phyloP scores from a whole-genome alignment of 2,797 vertebrate species.

The Silurus lanzhouensis region DNA sequence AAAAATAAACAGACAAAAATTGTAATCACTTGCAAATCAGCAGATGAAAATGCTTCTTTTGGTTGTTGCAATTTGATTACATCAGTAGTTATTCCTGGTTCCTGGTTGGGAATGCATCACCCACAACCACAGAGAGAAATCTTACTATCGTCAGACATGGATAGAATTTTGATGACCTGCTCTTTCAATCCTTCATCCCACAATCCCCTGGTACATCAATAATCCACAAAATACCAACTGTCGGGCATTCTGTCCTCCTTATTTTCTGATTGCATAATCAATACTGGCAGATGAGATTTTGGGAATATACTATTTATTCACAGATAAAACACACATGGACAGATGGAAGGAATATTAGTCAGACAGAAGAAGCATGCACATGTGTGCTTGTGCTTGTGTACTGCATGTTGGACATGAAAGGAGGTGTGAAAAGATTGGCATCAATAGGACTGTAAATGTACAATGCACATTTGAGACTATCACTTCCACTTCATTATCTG shows the following conservation, averaged over 20 bases:
- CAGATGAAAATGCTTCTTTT: background rate
- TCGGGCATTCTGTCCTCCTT: slow-evolving; percentile 13
- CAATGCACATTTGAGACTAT: slow-evolving; percentile 9
- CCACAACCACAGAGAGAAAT: slow-evolving; percentile 26
- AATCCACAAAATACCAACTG: slow-evolving; percentile 27
- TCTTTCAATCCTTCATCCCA: slow-evolving; percentile 16
- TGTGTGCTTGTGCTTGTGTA: slow-evolving; percentile 21
- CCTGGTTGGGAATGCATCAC: slow-evolving; percentile 33
- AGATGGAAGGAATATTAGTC: slow-evolving; percentile 24
- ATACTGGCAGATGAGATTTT: slow-evolving; percentile 26
- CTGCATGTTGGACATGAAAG: slow-evolving; percentile 24
- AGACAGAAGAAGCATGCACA: slow-evolving; percentile 18
- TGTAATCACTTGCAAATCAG: background rate
- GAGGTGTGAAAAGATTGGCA: background rate
- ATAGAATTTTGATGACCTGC: slow-evolving; percentile 46
- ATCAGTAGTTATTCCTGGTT: slow-evolving; percentile 21
- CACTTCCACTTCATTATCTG: slow-evolving; percentile 37
- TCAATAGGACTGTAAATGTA: background rate
- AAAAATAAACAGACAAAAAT: background rate
- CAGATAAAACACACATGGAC: slow-evolving; percentile 11
- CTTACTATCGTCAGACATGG: slow-evolving; percentile 40
- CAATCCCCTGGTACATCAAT: slow-evolving; percentile 13
- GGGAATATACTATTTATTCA: background rate
- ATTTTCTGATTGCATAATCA: slow-evolving; percentile 25
- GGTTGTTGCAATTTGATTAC: slow-evolving; percentile 43